Conservation (phyloP, 1,140 invertebrate genomes). For the Apis florea region DNA sequence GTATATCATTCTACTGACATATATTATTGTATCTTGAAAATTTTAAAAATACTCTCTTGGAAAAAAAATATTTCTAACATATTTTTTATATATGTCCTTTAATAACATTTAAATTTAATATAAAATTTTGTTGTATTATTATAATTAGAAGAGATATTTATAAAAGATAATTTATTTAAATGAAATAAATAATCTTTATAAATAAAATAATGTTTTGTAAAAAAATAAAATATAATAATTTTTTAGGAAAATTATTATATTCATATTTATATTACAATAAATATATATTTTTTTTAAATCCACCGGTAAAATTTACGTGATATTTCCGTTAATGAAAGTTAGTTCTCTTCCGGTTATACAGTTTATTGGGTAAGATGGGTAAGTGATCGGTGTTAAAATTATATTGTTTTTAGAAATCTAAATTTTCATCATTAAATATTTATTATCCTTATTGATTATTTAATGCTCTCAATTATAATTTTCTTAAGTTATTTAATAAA, state of each 20-base stretch:
- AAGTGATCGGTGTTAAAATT: slow-evolving; percentile 35
- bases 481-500: not conserved
- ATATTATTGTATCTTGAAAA: no score
- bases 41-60: no score
- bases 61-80: no score
- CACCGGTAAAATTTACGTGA: not conserved
- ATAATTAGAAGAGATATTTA: not conserved
- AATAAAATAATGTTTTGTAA: not conserved
- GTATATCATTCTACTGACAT: no score
- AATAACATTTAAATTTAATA: no score
- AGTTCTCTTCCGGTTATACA: slow-evolving; percentile 58
- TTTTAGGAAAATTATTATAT: not conserved
- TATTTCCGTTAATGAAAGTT: slow-evolving; percentile 43
- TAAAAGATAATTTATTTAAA: not conserved
- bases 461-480: not conserved
- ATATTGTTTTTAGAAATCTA: slow-evolving; percentile 17
- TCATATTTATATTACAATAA: not conserved
- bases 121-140: not conserved
- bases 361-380: slow-evolving; percentile 63
- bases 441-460: not conserved
- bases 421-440: not conserved
- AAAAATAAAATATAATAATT: no score
- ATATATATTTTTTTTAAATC: not conserved
- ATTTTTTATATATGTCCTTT: no score
- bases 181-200: not conserved